Evolutionary conservation across 2,797 vertebrate species (phyloP), one percentile per base, ranked within the genome.

Genomic region (Oryzias dopingdopingensis): DNA sequence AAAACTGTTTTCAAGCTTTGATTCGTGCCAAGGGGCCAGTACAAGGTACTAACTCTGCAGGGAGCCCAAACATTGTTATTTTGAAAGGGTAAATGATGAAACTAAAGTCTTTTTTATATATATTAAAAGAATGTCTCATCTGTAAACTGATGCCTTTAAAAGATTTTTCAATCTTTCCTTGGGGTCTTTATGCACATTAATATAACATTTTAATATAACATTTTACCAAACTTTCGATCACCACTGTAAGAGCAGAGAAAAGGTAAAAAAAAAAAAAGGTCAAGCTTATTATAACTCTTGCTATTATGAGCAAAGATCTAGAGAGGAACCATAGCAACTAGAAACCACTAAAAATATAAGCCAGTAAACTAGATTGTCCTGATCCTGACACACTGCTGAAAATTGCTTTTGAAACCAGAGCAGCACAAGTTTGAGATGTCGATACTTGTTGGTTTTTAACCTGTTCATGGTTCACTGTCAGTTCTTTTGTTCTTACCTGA

Each of bases 401-500:
- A 47, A 22, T 51, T 6, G 15, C 45, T 20, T 46, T 26, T 20
- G 4, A 7, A 45, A 1, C 6, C 57, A 14, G 14, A 56, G 40
- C 16, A 53, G 13, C 52, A 29, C 6, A 55, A 51, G 15, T 1
- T 17, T 50, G 49, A 22, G 47, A 6, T 41, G 14, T 17, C 29
- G 2, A 62, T 29, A 3, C 24, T 8, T 22, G 6, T 45, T 16
- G 43, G 29, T 6, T 29, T 29, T 29, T 29, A 29, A 6, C 26
- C 26, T 29, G 26, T 29, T 29, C 32, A 12, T 12, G 32, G 10
- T 10, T 37, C 32, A 37, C 32, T 37, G 32, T 37, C 49, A 8
- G 23, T 44, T 40, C 1, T 0, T 20, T 29, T 46, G 1, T 5
- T 56, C 62, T 42, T 88, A 99, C 97, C 87, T 99, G 97, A 56